Evolutionary conservation across 64 coral and sea anemone species (phyloP).

Genomic region (Stylophora pistillata): DNA sequence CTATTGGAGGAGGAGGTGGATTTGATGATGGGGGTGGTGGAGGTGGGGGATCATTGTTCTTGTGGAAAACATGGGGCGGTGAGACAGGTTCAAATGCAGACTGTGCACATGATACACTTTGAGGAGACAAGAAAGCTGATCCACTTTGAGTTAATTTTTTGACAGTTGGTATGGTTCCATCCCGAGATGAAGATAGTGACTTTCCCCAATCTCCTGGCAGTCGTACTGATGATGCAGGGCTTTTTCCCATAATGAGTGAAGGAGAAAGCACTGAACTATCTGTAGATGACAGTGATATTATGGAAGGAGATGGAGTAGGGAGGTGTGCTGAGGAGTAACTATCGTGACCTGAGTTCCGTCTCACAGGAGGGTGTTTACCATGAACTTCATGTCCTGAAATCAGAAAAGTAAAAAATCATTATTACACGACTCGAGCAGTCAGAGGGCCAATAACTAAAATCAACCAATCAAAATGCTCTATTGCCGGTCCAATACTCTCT

Average conservation of each 20-base stretch:
- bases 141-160: constrained; percentile 50
- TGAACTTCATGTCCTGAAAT: constrained; percentile 55
- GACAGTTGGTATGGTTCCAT: background rate
- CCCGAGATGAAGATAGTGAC: constrained; percentile 8
- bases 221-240: constrained; percentile 34
- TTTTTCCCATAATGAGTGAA: constrained; percentile 30
- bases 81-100: constrained; percentile 95
- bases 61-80: constrained; percentile 61
- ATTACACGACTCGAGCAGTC: no score
- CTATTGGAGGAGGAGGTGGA: constrained; percentile 13
- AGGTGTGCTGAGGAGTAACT: constrained; percentile 28
- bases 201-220: constrained; percentile 16
- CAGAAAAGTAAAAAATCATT: background rate
- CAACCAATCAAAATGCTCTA: no score
- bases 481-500: no score
- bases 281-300: constrained; percentile 57
- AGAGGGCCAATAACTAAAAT: no score
- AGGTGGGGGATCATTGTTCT: constrained; percentile 69
- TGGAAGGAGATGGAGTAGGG: constrained; percentile 65
- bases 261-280: constrained; percentile 45
- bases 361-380: constrained; percentile 25
- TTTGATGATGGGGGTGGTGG: constrained; percentile 58
- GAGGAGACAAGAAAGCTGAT: constrained; percentile 56
- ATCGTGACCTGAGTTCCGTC: constrained; percentile 17
- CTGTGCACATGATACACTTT: constrained; percentile 63